These are phyloP conservation scores for Myotis myotis DNA, from an alignment of 2,797 vertebrate genomes.

Conservation along the genomic window DNA sequence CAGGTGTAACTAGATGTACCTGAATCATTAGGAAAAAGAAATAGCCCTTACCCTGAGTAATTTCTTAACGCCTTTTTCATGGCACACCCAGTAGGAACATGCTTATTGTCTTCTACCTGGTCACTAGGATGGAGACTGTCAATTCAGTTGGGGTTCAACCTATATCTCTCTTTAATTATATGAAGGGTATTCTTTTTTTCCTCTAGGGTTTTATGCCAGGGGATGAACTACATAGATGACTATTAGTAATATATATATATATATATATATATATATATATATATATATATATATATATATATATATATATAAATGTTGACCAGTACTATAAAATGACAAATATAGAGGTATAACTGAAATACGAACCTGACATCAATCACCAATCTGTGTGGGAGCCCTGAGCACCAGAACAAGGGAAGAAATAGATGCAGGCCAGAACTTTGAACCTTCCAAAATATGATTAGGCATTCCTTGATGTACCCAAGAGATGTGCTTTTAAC, in stretches of 20 bases:
- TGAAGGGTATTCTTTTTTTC: neutral
- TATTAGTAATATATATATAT: neutral
- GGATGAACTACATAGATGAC: neutral
- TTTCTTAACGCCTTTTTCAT: constrained; percentile 2
- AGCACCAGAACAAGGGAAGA: neutral
- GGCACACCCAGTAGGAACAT: neutral
- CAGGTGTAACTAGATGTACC: neutral
- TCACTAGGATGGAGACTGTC: neutral
- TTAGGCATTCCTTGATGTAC: neutral
- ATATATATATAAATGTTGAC: neutral
- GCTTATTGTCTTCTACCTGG: neutral
- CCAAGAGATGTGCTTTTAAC: neutral
- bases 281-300: no score
- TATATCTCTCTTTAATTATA: neutral
- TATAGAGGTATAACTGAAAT: neutral
- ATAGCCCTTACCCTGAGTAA: neutral
- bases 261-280: no score
- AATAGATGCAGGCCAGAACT: neutral
- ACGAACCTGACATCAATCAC: neutral
- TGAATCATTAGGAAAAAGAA: constrained; percentile 44
- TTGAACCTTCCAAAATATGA: neutral
- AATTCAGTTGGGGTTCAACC: neutral
- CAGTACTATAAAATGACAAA: neutral
- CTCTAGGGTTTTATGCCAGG: neutral
- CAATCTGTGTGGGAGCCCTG: neutral